Evolutionary conservation across 2,797 vertebrate species (phyloP).

Genomic region (Spea hammondii): DNA sequence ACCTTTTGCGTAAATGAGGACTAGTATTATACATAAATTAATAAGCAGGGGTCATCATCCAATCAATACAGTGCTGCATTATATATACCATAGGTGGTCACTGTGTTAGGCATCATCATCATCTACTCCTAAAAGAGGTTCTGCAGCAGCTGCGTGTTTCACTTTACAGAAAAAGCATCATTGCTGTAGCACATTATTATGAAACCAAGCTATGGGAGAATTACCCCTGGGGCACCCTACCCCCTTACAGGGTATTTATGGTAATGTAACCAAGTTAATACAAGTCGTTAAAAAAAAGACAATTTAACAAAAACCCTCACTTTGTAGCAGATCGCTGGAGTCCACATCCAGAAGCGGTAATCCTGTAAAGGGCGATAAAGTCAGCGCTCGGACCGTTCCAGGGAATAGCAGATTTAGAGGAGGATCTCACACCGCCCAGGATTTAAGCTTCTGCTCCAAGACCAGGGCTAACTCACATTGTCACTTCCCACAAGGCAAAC

Average conservation of each 20-base stretch:
- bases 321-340: conserved; percentile 6
- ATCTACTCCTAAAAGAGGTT: not conserved
- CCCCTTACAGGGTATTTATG: conserved; percentile 16
- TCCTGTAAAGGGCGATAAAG: not conserved
- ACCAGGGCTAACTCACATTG: conserved; percentile 3
- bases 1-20: too few relatives aligned
- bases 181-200: too few relatives aligned
- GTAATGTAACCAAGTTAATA: conserved; percentile 8
- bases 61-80: too few relatives aligned
- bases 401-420: not conserved
- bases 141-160: conserved; percentile 1
- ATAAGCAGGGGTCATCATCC: not conserved
- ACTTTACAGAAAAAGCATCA: too few relatives aligned
- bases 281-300: not conserved
- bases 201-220: not conserved
- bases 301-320: conserved; percentile 6
- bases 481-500: not conserved
- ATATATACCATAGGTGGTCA: too few relatives aligned
- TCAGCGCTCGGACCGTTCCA: not conserved
- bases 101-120: not conserved
- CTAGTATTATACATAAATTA: too few relatives aligned
- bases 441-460: not conserved
- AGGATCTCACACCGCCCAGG: conserved; percentile 16
- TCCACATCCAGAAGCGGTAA: not conserved
- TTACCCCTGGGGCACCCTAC: not conserved